Conservation (phyloP, 2,113 vertebrate genomes). For the Mesoclemmys tuberculata region DNA sequence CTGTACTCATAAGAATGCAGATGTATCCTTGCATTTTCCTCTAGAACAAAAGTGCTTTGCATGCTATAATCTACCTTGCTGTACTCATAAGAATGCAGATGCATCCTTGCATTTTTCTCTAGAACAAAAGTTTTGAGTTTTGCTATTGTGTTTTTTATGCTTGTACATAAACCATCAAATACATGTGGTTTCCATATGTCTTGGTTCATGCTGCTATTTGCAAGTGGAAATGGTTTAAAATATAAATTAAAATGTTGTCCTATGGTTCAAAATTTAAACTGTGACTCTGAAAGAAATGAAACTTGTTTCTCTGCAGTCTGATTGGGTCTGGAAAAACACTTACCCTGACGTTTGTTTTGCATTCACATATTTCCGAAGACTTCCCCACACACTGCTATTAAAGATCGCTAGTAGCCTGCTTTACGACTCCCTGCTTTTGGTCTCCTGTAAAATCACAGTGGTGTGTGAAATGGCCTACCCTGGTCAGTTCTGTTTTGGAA, state of each 20-base stretch:
- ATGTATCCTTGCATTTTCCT: neutral
- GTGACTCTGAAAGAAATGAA: neutral
- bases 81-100: neutral
- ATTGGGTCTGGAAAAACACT: neutral
- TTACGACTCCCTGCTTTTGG: neutral
- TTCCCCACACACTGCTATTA: neutral
- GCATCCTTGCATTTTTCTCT: neutral
- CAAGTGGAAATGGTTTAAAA: neutral
- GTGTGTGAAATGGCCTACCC: fast-evolving
- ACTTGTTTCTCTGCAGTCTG: neutral
- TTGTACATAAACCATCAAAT: neutral
- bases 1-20: neutral
- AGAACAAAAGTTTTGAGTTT: neutral
- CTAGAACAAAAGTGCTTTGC: neutral
- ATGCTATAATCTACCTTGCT: neutral
- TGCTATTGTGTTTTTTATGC: neutral
- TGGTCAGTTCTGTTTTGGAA: neutral
- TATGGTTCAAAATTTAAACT: neutral
- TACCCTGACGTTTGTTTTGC: neutral
- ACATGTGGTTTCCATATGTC: neutral
- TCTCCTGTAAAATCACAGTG: neutral
- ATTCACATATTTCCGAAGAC: neutral
- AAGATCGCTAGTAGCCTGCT: neutral
- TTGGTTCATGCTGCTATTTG: neutral
- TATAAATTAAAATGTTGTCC: neutral